These are phyloP conservation scores for Nerophis lumbriciformis DNA, from an alignment of 2,113 vertebrate species.

Conservation along the genomic window DNA sequence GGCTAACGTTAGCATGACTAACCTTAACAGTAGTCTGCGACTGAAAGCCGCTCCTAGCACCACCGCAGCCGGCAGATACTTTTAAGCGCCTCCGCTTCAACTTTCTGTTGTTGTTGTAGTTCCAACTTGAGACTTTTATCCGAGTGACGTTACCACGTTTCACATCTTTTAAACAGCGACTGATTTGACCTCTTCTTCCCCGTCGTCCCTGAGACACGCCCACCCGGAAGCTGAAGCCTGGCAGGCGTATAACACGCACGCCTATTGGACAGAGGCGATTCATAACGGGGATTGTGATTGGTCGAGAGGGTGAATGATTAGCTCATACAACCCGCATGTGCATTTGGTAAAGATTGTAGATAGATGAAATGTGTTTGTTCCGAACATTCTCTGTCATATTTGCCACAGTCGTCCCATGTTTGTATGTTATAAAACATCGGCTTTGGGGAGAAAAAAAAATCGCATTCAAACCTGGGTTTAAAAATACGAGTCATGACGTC, in stretches of 20 bases:
- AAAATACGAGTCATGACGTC: not conserved
- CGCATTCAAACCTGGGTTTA: not conserved
- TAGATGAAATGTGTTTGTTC: not conserved
- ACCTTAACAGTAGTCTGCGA: not conserved
- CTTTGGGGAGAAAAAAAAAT: not conserved
- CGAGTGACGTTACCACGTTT: constrained; percentile 10
- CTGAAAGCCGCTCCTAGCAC: not conserved
- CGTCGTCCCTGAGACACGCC: constrained; percentile 21
- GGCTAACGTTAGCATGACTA: constrained; percentile 21
- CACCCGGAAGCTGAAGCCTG: constrained; percentile 34
- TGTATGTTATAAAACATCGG: not conserved
- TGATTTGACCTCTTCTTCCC: constrained; percentile 56
- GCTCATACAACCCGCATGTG: constrained; percentile 21
- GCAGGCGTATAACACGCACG: not conserved
- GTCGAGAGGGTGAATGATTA: not conserved
- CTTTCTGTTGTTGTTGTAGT: not conserved
- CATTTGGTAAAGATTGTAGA: not conserved
- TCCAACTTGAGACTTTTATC: not conserved
- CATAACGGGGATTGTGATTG: constrained; percentile 12
- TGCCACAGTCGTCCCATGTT: not conserved
- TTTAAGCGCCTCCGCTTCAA: not conserved
- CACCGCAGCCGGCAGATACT: not conserved
- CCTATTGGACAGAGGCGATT: constrained; percentile 12
- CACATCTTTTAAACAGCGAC: not conserved
- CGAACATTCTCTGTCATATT: not conserved